phyloP scores from a whole-genome alignment of 1,140 invertebrate genomes.

The Macrobrachium rosenbergii region DNA sequence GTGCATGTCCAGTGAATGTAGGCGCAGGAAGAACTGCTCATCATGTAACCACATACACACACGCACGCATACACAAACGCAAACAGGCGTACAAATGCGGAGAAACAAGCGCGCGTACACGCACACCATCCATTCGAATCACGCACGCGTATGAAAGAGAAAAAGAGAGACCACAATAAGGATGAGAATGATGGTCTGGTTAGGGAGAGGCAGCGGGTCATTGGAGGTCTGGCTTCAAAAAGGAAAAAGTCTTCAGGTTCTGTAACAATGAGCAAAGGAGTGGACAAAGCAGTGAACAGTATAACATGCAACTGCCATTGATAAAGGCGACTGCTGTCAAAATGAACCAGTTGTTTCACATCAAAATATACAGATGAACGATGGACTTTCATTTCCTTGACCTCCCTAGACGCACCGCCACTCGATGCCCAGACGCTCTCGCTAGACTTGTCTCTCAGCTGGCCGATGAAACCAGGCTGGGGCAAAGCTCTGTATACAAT shows the following conservation, averaged over 20 bases:
- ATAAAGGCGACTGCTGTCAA: too few relatives aligned
- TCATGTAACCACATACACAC: constrained; percentile 37
- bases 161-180: constrained; percentile 54
- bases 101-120: background rate
- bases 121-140: constrained; percentile 19
- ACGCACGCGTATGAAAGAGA: constrained; percentile 41
- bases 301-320: too few relatives aligned
- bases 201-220: background rate
- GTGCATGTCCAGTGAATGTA: constrained; percentile 85
- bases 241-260: background rate
- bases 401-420: background rate
- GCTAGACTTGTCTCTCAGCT: constrained; percentile 32
- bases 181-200: constrained; percentile 40
- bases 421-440: constrained; percentile 54
- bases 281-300: background rate
- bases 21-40: constrained; percentile 79
- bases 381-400: too few relatives aligned
- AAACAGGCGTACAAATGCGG: constrained; percentile 11
- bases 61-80: constrained; percentile 29
- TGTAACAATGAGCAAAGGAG: background rate
- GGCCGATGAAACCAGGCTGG: background rate
- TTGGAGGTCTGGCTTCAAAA: background rate
- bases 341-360: too few relatives aligned
- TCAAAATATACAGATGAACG: too few relatives aligned
- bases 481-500: background rate